A percentile compares a stretch with the other conserved stretches of the same genome.
These are phyloP conservation scores for Dolichotis patagonum DNA, from an alignment of 2,113 vertebrate species.

Conservation along the genomic window DNA sequence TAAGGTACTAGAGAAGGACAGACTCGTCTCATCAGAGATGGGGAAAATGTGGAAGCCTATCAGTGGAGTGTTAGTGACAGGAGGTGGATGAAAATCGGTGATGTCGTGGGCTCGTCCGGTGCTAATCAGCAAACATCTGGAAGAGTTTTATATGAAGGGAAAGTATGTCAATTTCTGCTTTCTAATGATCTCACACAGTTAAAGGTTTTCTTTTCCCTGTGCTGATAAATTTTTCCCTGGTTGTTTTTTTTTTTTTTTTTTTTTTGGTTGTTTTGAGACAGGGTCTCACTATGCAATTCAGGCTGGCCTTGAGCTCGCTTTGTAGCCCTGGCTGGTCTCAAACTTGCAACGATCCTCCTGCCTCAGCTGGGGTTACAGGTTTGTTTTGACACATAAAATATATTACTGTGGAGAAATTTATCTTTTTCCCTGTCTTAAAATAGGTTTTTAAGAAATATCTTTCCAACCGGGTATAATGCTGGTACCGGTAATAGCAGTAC, in stretches of 20 bases:
- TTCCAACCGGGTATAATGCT: not conserved
- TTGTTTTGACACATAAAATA: slow-evolving; percentile 36
- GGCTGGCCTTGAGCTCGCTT: no score
- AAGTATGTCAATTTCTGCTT: slow-evolving; percentile 87
- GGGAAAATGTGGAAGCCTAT: slow-evolving; percentile 90
- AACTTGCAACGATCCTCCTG: no score
- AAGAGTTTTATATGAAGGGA: slow-evolving; percentile 96
- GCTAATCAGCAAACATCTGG: slow-evolving; percentile 94
- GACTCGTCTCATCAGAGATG: slow-evolving; percentile 89
- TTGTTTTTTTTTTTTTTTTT: no score
- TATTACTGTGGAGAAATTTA: not conserved
- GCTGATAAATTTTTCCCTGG: slow-evolving; percentile 21
- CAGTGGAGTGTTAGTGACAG: slow-evolving; percentile 89
- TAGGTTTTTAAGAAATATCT: not conserved
- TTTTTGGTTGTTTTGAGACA: no score
- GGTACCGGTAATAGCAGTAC: not conserved
- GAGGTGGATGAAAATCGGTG: slow-evolving; percentile 98
- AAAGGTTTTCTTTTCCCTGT: slow-evolving; percentile 36
- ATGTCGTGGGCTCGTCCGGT: slow-evolving; percentile 97
- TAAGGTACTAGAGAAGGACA: slow-evolving; percentile 90
- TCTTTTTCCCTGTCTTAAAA: not conserved
- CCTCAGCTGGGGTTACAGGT: no score
- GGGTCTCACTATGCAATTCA: no score
- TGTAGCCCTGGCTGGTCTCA: no score
- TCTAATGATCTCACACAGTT: slow-evolving; percentile 39